These are phyloP conservation scores for Micoletzkya japonica DNA, from an alignment of 2,888 invertebrate genomes.

Conservation along the genomic window DNA sequence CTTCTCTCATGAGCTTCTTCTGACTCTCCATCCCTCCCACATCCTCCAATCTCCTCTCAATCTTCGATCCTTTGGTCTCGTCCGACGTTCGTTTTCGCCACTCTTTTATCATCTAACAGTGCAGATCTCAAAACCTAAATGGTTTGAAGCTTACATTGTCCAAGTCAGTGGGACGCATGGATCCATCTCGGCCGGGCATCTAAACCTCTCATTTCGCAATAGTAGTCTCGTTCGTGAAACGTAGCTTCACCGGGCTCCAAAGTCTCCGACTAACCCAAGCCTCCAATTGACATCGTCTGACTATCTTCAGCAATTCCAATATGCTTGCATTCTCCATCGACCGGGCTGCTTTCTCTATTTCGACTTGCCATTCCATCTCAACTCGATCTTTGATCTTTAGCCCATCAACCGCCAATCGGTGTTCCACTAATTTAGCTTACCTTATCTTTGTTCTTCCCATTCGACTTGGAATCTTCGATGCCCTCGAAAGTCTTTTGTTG, in stretches of 20 bases:
- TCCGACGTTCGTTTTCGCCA: conserved; percentile 8
- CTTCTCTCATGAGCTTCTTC: conserved; percentile 50
- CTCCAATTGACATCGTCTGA: conserved; percentile 13
- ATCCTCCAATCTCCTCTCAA: conserved; percentile 13
- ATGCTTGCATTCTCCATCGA: conserved; percentile 14
- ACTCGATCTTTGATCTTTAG: no score
- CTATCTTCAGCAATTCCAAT: conserved; percentile 10
- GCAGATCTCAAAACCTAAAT: no score
- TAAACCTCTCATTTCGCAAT: not conserved
- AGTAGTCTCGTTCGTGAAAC: not conserved
- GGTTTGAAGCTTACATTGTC: not conserved
- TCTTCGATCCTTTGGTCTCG: conserved; percentile 9
- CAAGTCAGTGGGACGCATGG: conserved; percentile 6
- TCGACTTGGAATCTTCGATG: no score
- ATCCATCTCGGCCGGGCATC: conserved; percentile 25
- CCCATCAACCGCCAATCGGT: no score
- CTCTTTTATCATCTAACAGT: no score
- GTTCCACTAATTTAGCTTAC: no score
- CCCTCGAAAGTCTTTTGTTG: no score
- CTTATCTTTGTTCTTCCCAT: no score
- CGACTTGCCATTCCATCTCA: conserved; percentile 4
- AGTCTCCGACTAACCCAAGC: conserved; percentile 9
- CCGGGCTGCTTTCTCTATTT: conserved; percentile 12
- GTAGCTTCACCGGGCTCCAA: not conserved
- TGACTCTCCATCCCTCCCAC: conserved; percentile 39